Conservation (phyloP, 1,140 invertebrate species). For the Euwallacea fornicatus region DNA sequence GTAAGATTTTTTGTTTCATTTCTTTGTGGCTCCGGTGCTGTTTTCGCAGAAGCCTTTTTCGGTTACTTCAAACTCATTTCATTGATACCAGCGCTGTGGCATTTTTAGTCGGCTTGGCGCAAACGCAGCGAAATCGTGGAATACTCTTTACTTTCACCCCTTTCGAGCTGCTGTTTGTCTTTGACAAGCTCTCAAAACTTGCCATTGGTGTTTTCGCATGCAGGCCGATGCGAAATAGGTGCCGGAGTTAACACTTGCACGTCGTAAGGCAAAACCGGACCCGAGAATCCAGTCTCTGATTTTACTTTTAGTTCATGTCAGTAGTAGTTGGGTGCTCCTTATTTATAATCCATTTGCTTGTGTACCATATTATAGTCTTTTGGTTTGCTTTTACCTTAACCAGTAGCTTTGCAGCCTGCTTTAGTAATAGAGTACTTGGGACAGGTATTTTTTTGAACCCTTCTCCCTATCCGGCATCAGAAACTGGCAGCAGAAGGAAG, state of each 20-base stretch:
- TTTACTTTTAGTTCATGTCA: slow-evolving; percentile 43
- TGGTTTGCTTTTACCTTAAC: slow-evolving; percentile 38
- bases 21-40: slow-evolving; percentile 42
- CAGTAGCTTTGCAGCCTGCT: slow-evolving; percentile 26
- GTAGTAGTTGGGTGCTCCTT: slow-evolving; percentile 46
- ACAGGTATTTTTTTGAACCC: slow-evolving; percentile 28
- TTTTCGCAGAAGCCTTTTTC: slow-evolving; percentile 37
- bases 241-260: slow-evolving; percentile 43
- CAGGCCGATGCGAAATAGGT: slow-evolving; percentile 35
- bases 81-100: too few species aligned
- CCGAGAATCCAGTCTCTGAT: slow-evolving; percentile 50
- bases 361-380: slow-evolving; percentile 26
- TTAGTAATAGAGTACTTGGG: slow-evolving; percentile 30
- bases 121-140: too few species aligned
- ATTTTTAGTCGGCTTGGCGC: too few species aligned
- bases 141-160: too few species aligned
- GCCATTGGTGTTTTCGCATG: too few species aligned
- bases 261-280: slow-evolving; percentile 49
- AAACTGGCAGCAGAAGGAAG: slow-evolving; percentile 6
- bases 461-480: slow-evolving; percentile 40
- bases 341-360: slow-evolving; percentile 39
- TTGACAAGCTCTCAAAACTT: too few species aligned
- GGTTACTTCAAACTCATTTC: neutral
- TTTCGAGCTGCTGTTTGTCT: too few species aligned
- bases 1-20: slow-evolving; percentile 62